These are phyloP conservation scores for Jaculus jaculus DNA, from an alignment of 2,113 vertebrate genomes.

Conservation along the genomic window DNA sequence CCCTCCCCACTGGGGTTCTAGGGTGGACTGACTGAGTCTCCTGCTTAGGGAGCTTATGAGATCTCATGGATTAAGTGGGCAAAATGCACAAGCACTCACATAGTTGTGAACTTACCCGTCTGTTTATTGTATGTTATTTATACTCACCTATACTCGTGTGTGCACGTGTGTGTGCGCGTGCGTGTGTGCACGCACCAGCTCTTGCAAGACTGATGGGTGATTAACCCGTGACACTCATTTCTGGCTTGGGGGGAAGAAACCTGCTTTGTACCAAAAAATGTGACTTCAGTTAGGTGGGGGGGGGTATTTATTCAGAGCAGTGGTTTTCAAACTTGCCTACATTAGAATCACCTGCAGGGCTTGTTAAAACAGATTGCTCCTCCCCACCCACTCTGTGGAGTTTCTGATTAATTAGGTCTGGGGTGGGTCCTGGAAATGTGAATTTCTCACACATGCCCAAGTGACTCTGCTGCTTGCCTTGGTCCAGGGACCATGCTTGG, in stretches of 20 bases:
- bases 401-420: slow-evolving; percentile 35
- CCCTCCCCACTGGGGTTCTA: not conserved
- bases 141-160: not conserved
- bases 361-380: slow-evolving; percentile 15
- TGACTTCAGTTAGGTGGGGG: not conserved
- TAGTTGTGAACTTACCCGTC: not conserved
- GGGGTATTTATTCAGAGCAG: not conserved
- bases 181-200: not conserved
- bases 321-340: slow-evolving; percentile 12
- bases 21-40: not conserved
- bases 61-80: not conserved
- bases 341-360: not conserved
- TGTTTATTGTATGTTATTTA: not conserved
- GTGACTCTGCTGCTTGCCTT: not conserved
- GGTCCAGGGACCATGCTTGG: not conserved
- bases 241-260: not conserved
- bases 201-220: not conserved
- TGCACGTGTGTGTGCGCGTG: not conserved
- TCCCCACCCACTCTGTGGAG: not conserved
- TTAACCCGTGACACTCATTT: not conserved
- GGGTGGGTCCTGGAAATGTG: not conserved
- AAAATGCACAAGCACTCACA: not conserved
- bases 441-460: not conserved
- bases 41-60: not conserved
- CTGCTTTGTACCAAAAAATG: not conserved